phyloP scores from a whole-genome alignment of 2,113 vertebrate genomes.

The Taurulus bubalis region DNA sequence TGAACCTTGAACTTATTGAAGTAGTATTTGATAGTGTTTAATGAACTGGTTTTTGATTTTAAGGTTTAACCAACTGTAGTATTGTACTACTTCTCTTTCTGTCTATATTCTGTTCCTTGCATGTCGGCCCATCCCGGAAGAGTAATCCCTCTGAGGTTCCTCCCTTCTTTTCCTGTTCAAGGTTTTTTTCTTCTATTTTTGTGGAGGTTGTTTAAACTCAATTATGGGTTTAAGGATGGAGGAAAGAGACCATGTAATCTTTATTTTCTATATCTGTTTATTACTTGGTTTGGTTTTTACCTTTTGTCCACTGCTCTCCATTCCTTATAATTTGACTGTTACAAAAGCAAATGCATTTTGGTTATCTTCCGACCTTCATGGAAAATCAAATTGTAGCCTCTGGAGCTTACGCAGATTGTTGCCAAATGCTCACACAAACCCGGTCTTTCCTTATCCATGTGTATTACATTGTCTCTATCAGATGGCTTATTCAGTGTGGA shows the following conservation, averaged over 20 bases:
- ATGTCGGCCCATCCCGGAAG: background rate
- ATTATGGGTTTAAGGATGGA: background rate
- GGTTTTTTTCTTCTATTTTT: background rate
- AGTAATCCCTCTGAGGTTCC: background rate
- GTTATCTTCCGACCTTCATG: background rate
- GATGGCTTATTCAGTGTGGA: conserved; percentile 11
- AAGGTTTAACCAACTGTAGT: background rate
- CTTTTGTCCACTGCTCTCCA: background rate
- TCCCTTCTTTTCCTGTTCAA: background rate
- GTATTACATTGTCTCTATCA: background rate
- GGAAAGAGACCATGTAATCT: background rate
- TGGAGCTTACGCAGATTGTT: background rate
- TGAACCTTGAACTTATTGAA: background rate
- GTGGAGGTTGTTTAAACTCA: background rate
- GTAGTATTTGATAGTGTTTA: background rate
- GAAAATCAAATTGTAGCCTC: background rate
- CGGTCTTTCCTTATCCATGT: background rate
- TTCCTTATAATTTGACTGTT: background rate
- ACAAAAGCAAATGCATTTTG: background rate
- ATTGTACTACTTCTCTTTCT: background rate
- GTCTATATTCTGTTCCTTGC: background rate
- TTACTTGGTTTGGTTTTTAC: background rate
- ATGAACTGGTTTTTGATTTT: background rate
- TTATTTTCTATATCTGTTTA: background rate
- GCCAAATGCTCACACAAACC: background rate